These are phyloP conservation scores for Ferrisia virgata DNA, from an alignment of 2,888 invertebrate genomes.

Conservation along the genomic window DNA sequence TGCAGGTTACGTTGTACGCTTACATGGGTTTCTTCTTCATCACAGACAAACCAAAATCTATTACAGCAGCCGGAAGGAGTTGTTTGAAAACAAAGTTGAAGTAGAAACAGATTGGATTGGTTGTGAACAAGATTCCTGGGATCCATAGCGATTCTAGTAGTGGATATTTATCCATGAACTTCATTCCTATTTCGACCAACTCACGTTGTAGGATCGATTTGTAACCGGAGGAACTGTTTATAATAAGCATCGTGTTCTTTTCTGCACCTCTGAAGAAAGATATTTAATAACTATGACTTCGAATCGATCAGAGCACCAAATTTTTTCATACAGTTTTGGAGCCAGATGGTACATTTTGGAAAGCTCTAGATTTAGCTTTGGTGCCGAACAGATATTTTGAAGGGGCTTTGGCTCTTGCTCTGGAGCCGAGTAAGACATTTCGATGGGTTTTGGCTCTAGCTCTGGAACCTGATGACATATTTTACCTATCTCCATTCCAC, in stretches of 20 bases:
- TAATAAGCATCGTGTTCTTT: slow-evolving; percentile 59
- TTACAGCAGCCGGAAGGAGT: slow-evolving; percentile 71
- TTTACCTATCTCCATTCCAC: too few species aligned
- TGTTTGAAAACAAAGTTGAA: slow-evolving; percentile 70
- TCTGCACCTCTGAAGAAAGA: slow-evolving; percentile 17
- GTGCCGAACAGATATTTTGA: too few species aligned
- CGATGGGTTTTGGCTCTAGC: too few species aligned
- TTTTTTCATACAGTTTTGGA: too few species aligned
- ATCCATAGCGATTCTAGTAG: slow-evolving; percentile 70
- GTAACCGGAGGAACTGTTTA: slow-evolving; percentile 70
- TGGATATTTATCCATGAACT: slow-evolving; percentile 60
- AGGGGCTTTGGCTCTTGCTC: too few species aligned
- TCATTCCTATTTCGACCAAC: slow-evolving; percentile 57
- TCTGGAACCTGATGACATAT: too few species aligned
- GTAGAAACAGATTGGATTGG: slow-evolving; percentile 62
- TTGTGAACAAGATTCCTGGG: slow-evolving; percentile 59
- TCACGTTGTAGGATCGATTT: slow-evolving; percentile 49
- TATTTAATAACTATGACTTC: too few species aligned
- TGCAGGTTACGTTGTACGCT: slow-evolving; percentile 51
- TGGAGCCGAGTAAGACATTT: too few species aligned
- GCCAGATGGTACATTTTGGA: background rate
- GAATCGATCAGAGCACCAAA: too few species aligned
- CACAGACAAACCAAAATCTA: slow-evolving; percentile 66
- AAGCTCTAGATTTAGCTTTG: too few species aligned
- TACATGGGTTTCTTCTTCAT: slow-evolving; percentile 70